Conservation (phyloP, 2,113 vertebrate genomes). For the Poecile atricapillus region DNA sequence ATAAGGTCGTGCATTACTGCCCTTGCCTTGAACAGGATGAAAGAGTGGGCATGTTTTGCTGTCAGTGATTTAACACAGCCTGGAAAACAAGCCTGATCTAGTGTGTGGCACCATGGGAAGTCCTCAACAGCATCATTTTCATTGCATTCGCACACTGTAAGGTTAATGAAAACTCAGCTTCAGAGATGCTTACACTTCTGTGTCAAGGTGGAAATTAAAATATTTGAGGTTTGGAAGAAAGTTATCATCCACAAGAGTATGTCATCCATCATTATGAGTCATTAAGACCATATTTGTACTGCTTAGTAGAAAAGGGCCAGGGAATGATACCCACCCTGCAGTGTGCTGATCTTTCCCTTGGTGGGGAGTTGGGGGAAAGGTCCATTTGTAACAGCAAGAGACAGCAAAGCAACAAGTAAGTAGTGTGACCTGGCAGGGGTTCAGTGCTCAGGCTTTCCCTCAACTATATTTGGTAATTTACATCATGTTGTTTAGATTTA, state of each 20-base stretch:
- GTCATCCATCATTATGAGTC: neutral
- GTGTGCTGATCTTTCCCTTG: neutral
- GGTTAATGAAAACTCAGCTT: neutral
- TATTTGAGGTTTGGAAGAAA: neutral
- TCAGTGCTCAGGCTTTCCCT: neutral
- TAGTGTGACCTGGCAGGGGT: neutral
- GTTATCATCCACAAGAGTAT: fast-evolving
- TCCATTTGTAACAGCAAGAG: neutral
- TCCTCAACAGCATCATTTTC: neutral
- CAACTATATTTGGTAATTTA: neutral
- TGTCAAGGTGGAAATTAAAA: neutral
- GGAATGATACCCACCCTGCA: neutral
- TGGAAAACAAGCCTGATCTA: neutral
- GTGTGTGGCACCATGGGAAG: neutral
- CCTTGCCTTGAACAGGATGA: neutral
- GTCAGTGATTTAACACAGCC: neutral
- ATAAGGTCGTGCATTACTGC: neutral
- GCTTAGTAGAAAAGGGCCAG: neutral
- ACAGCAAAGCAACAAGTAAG: neutral
- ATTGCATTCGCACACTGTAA: neutral
- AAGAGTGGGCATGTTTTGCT: neutral
- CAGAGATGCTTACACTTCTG: neutral
- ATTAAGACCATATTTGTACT: neutral
- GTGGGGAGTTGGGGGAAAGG: neutral
- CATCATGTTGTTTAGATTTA: neutral